phyloP scores from a whole-genome alignment of 2,797 vertebrate species.

The Lindbergichthys nudifrons region DNA sequence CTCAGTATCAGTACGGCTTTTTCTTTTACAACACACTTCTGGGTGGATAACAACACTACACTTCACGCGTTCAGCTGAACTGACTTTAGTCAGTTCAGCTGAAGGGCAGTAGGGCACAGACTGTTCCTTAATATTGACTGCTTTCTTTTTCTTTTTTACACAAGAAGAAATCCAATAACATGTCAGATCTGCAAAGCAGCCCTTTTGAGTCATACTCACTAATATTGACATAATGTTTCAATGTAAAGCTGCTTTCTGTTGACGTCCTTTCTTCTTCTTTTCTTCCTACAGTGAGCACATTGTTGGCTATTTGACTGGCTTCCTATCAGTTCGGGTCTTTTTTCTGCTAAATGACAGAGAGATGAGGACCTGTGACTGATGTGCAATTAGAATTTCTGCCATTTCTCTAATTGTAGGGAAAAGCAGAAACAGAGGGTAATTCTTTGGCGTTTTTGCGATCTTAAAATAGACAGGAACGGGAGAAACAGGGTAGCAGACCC shows the following conservation, averaged over 20 bases:
- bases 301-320: background rate
- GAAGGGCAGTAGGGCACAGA: constrained; percentile 35
- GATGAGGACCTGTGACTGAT: constrained; percentile 3
- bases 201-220: constrained; percentile 39
- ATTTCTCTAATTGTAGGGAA: background rate
- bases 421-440: background rate
- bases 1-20: background rate
- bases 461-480: too few species aligned
- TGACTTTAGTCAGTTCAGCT: too few species aligned
- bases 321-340: constrained; percentile 15
- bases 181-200: constrained; percentile 39
- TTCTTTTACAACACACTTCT: background rate
- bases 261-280: constrained; percentile 14
- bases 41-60: background rate
- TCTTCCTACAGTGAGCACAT: constrained; percentile 11
- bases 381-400: constrained; percentile 8
- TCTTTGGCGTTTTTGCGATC: too few species aligned
- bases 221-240: constrained; percentile 39
- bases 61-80: constrained; percentile 8
- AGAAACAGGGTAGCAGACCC: too few species aligned
- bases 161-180: constrained; percentile 61
- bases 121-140: constrained; percentile 44
- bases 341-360: constrained; percentile 20
- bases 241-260: too few species aligned
- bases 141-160: constrained; percentile 35